A percentile compares a stretch with the other conserved stretches of the same genome.
These are phyloP conservation scores for Drosophila ohnishii DNA, from an alignment of 1,140 invertebrate species.

Conservation along the genomic window DNA sequence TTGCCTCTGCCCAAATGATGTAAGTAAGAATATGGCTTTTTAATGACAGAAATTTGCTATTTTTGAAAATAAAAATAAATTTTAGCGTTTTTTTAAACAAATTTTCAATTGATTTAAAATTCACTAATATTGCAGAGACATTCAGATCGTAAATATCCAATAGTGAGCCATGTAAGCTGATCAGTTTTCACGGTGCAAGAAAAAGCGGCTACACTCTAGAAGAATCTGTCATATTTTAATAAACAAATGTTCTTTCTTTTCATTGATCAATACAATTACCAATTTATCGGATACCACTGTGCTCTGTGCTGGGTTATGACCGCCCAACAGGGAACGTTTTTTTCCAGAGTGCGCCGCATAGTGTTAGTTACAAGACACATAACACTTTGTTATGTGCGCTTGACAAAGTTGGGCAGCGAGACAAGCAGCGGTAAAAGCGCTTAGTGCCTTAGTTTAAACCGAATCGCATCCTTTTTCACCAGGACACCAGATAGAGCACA, in stretches of 20 bases:
- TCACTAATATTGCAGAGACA: not conserved
- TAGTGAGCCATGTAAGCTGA: not conserved
- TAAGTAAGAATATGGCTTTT: too few species aligned
- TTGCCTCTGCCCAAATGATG: too few species aligned
- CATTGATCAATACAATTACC: not conserved
- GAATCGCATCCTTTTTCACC: conserved; percentile 45
- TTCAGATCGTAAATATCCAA: not conserved
- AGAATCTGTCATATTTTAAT: not conserved
- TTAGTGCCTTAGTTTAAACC: conserved; percentile 81
- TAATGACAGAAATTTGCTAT: too few species aligned
- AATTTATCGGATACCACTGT: not conserved
- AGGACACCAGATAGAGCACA: conserved; percentile 58
- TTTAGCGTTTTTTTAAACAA: not conserved
- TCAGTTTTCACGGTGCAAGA: not conserved
- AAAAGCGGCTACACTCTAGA: too few species aligned
- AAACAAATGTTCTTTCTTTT: not conserved
- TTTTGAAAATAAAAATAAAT: too few species aligned
- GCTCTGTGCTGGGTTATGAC: not conserved
- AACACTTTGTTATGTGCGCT: conserved; percentile 79
- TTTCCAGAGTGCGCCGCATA: conserved; percentile 44
- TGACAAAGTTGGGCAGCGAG: conserved; percentile 75
- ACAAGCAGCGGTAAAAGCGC: conserved; percentile 64
- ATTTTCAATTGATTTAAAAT: not conserved
- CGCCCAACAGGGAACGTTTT: conserved; percentile 42
- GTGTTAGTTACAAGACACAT: conserved; percentile 79